Evolutionary conservation across 2,797 vertebrate species (phyloP).

Genomic region (Kryptolebias ocellatus): DNA sequence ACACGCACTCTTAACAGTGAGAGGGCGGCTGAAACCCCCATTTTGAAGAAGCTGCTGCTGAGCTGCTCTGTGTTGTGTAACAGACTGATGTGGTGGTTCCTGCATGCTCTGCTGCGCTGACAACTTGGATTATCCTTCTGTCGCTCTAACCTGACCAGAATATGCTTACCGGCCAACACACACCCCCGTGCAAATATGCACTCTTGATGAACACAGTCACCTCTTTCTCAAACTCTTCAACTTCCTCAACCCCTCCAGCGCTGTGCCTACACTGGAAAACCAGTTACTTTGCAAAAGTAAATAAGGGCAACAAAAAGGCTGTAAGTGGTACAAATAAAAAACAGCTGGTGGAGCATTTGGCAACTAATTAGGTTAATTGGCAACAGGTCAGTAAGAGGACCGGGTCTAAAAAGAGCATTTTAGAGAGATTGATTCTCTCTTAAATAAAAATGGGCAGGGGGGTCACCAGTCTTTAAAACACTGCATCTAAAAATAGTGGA

Average conservation of each 20-base stretch:
- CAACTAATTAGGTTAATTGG: too few relatives aligned
- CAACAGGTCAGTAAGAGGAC: too few relatives aligned
- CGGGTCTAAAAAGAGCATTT: too few relatives aligned
- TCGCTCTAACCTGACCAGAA: conserved; percentile 36
- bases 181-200: conserved; percentile 6
- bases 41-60: conserved; percentile 42
- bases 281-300: neutral
- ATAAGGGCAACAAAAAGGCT: too few relatives aligned
- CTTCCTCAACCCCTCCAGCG: neutral
- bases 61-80: conserved; percentile 31
- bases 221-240: neutral
- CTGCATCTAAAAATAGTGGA: too few relatives aligned
- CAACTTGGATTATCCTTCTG: conserved; percentile 45
- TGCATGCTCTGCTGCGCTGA: conserved; percentile 26
- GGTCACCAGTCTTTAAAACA: too few relatives aligned
- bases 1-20: conserved; percentile 14
- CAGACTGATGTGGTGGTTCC: conserved; percentile 27
- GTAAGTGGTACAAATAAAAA: too few relatives aligned
- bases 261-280: neutral
- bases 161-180: conserved; percentile 20
- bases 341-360: too few relatives aligned
- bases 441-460: too few relatives aligned
- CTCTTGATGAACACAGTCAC: conserved; percentile 6
- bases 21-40: conserved; percentile 22
- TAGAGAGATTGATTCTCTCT: too few relatives aligned